Base-by-base conservation (phyloP, 2,888 invertebrate species). In the Drosophila ochracea region DNA sequence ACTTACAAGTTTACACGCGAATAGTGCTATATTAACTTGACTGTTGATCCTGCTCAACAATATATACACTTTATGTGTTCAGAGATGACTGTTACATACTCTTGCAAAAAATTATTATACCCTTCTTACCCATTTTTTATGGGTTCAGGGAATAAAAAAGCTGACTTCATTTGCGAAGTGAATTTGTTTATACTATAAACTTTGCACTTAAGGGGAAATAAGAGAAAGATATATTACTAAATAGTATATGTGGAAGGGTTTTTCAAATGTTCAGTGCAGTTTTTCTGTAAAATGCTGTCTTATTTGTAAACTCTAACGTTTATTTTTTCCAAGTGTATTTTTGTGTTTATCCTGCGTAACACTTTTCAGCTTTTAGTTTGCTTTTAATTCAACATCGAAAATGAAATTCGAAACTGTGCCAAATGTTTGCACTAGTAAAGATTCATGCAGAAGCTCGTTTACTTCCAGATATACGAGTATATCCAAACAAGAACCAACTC, bases 371-470 rank as follows among this genome's bases (percentile, higher is more conserved):
- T 57, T 76, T 71, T 50, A 75, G 70, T 79, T 77, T 75, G 74
- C 68, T 78, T 71, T 82, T 82, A 82, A 84, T 81, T 83, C 78
- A 70, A 70, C 69, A 77, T 62, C 58, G 73, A 63, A 80, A 83
- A 78, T 82, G 78, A 78, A 83, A 80, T 77, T 83, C 82, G 82
- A 85, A 86, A 83, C 83, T 78, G 71, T 83, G 75, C 75, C 80
- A 84, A 76, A 57, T 65, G 57, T 53, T 52, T 52, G 49, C 43
- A 35, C 41, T 31, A 73, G 71, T 71, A 52, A 60, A 70, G 53
- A 73, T 49, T 64, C 41, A 67, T 9, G 47, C 16, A 53, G 49
- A 53, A 68, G 35, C 57, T 53, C 77, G 53, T 68, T 43, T 58
- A 43, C 31, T 21, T 58, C 31, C 16, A n/a, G n/a, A 16, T 55